Evolutionary conservation across 2,797 vertebrate species (phyloP).

Genomic region (Mus spretus): DNA sequence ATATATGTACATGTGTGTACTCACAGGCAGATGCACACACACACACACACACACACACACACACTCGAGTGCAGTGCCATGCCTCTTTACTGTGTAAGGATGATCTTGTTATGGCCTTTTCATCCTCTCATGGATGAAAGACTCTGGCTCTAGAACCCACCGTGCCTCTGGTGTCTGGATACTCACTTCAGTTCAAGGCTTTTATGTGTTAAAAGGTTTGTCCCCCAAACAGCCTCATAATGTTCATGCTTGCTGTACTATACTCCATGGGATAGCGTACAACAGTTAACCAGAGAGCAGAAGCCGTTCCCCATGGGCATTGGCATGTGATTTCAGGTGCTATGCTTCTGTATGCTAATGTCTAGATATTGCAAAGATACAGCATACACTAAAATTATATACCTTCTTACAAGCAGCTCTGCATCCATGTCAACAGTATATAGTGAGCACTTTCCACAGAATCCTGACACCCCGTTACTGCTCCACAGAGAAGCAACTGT

Average conservation of each 20-base stretch:
- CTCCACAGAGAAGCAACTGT: neutral
- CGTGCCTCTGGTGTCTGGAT: neutral
- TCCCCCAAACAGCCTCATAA: neutral
- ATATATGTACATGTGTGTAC: neutral
- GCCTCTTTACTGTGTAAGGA: neutral
- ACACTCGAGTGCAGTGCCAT: too few species aligned
- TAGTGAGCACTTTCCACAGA: neutral
- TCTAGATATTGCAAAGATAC: constrained; percentile 44
- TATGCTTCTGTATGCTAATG: constrained; percentile 47
- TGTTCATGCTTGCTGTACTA: accelerated
- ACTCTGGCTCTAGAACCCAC: neutral
- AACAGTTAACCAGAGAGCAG: neutral
- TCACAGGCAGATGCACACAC: neutral
- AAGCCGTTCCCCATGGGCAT: neutral
- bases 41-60: too few species aligned
- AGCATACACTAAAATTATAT: neutral
- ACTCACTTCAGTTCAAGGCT: neutral
- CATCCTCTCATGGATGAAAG: neutral
- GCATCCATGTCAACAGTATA: neutral
- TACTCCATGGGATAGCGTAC: neutral
- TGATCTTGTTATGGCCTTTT: neutral
- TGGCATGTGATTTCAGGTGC: neutral
- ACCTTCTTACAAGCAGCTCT: neutral
- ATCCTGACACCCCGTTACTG: neutral
- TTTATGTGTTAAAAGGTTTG: neutral